Percentiles rank a stretch among this genome's conserved stretches.
Conservation (phyloP, 2,797 vertebrate species). For the Malurus leucopterus region DNA sequence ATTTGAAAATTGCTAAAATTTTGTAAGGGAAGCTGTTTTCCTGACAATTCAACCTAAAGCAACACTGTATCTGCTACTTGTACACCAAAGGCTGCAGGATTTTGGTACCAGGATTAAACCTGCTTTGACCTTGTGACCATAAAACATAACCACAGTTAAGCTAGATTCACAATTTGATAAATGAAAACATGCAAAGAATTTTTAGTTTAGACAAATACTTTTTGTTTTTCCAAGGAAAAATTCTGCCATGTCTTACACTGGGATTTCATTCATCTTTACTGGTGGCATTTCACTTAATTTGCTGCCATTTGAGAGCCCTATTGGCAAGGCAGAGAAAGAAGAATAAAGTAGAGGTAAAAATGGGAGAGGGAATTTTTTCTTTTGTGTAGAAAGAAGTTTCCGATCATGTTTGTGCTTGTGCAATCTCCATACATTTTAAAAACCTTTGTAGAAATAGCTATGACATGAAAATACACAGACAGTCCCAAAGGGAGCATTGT, state of each 20-base stretch:
- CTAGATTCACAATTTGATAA: not conserved
- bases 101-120: not conserved
- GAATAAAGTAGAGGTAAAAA: slow-evolving; percentile 25
- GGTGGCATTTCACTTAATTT: slow-evolving; percentile 54
- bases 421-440: not conserved
- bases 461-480: not conserved
- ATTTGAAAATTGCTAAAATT: not conserved
- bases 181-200: not conserved
- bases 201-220: not conserved
- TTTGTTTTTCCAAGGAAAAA: slow-evolving; percentile 1
- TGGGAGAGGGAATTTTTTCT: slow-evolving; percentile 21
- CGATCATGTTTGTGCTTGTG: not conserved
- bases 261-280: slow-evolving; percentile 52
- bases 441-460: not conserved
- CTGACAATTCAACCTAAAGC: not conserved
- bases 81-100: not conserved
- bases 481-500: not conserved
- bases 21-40: not conserved
- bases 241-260: slow-evolving; percentile 4
- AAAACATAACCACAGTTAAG: not conserved
- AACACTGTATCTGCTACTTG: not conserved
- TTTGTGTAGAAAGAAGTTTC: not conserved
- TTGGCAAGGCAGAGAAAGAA: slow-evolving; percentile 15
- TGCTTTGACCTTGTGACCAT: not conserved
- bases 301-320: slow-evolving; percentile 39